Conservation (phyloP, 1,140 invertebrate genomes). For the Penaeus vannamei region DNA sequence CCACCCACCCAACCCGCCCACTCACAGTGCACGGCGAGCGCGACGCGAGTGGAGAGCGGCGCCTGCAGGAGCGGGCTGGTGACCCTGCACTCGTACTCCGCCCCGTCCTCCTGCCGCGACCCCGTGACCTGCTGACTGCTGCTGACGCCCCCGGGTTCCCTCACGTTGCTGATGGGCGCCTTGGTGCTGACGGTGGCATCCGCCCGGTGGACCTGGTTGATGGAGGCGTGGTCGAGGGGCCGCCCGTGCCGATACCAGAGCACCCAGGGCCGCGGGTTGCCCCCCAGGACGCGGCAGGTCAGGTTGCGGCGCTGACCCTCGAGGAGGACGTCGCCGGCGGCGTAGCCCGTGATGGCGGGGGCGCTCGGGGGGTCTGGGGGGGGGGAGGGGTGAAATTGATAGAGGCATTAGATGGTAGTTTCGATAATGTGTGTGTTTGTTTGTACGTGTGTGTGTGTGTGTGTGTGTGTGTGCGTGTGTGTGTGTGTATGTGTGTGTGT, state of each 20-base stretch:
- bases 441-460: neutral
- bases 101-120: slow-evolving; percentile 36
- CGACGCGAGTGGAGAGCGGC: slow-evolving; percentile 26
- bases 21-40: slow-evolving; percentile 50
- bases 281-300: slow-evolving; percentile 51
- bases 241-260: slow-evolving; percentile 45
- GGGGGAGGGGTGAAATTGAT: neutral
- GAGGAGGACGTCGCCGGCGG: slow-evolving; percentile 15
- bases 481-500: neutral
- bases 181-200: slow-evolving; percentile 13
- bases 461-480: too few relatives aligned
- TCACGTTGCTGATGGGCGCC: slow-evolving; percentile 36
- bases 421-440: slow-evolving; percentile 10
- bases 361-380: slow-evolving; percentile 41
- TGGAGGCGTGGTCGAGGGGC: slow-evolving; percentile 14
- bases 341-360: slow-evolving; percentile 42
- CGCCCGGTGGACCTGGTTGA: neutral
- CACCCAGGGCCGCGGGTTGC: slow-evolving; percentile 42
- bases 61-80: slow-evolving; percentile 1
- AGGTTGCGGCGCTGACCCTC: slow-evolving; percentile 37
- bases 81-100: slow-evolving; percentile 39
- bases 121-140: slow-evolving; percentile 41
- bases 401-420: neutral
- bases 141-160: slow-evolving; percentile 36
- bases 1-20: neutral